These are phyloP conservation scores for Ceramica pisi DNA, from an alignment of 2,888 invertebrate species.

Conservation along the genomic window DNA sequence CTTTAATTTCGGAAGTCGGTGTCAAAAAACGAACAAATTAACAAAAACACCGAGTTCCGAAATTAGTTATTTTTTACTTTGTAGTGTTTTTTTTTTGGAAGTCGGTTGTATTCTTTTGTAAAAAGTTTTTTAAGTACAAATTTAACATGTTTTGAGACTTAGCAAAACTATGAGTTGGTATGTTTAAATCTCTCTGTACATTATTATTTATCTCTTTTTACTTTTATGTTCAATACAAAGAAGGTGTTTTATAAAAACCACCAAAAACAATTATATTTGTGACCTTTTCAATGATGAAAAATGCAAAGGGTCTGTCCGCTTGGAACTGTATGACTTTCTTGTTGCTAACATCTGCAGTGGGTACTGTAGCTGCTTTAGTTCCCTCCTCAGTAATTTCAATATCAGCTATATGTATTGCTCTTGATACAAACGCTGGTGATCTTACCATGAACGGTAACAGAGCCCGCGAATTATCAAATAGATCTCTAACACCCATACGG, in stretches of 20 bases:
- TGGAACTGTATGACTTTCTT: slow-evolving; percentile 91
- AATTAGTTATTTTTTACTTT: no score
- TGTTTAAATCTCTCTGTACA: slow-evolving; percentile 25
- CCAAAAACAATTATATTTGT: slow-evolving; percentile 87
- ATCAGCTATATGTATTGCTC: slow-evolving; percentile 93
- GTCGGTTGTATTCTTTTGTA: no score
- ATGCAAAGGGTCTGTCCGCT: slow-evolving; percentile 92
- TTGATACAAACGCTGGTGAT: slow-evolving; percentile 89
- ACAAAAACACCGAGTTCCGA: no score
- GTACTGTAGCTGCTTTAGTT: slow-evolving; percentile 92
- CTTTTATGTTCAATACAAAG: slow-evolving; percentile 73
- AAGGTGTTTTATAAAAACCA: slow-evolving; percentile 83
- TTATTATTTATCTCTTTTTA: slow-evolving; percentile 9
- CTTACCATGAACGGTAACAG: slow-evolving; percentile 86
- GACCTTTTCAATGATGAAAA: slow-evolving; percentile 92
- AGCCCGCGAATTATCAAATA: slow-evolving; percentile 88
- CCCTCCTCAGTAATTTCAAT: slow-evolving; percentile 95
- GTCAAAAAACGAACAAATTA: no score
- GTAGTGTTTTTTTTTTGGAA: no score
- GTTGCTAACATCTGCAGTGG: slow-evolving; percentile 87
- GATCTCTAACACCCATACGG: slow-evolving; percentile 85
- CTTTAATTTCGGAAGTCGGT: no score
- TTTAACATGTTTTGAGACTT: no score
- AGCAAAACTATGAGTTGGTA: slow-evolving; percentile 15
- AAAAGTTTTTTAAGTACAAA: no score